Conservation (phyloP, 2,888 invertebrate species). For the Dastarcus helophoroides region DNA sequence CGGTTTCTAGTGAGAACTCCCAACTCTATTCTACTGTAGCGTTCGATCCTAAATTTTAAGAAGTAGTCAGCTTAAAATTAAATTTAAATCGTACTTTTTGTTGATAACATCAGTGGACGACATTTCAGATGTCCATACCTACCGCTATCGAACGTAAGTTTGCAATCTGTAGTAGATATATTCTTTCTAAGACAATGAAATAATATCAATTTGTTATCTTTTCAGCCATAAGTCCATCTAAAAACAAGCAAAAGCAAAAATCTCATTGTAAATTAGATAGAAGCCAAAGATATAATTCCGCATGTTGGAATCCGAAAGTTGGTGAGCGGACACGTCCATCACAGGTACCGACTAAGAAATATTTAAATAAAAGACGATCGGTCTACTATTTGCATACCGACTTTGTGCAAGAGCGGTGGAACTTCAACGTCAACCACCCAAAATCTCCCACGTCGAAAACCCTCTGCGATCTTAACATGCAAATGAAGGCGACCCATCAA, state of each 20-base stretch:
- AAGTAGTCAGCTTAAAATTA: too few relatives aligned
- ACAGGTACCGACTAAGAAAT: slow-evolving; percentile 22
- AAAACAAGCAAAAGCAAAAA: slow-evolving; percentile 26
- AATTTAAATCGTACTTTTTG: too few relatives aligned
- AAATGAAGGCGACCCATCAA: slow-evolving; percentile 20
- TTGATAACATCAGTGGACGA: too few relatives aligned
- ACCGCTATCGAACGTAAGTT: too few relatives aligned
- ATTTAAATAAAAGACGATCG: slow-evolving; percentile 33
- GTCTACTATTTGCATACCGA: slow-evolving; percentile 26
- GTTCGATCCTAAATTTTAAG: too few relatives aligned
- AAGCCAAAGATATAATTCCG: slow-evolving; percentile 27
- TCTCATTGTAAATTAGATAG: slow-evolving; percentile 30
- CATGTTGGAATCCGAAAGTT: slow-evolving; percentile 29
- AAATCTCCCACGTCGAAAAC: slow-evolving; percentile 32
- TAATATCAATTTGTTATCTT: slow-evolving; percentile 35
- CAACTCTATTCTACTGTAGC: too few relatives aligned
- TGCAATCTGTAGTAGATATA: too few relatives aligned
- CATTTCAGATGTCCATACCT: too few relatives aligned
- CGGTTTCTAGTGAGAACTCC: too few relatives aligned
- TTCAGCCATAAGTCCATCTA: slow-evolving; percentile 33
- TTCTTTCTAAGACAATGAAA: slow-evolving; percentile 6
- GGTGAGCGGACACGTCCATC: slow-evolving; percentile 33
- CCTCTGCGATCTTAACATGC: slow-evolving; percentile 25
- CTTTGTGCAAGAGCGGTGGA: too few relatives aligned
- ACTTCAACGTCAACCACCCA: slow-evolving; percentile 21